Conservation (phyloP, 2,797 vertebrate species). For the Periparus ater region DNA sequence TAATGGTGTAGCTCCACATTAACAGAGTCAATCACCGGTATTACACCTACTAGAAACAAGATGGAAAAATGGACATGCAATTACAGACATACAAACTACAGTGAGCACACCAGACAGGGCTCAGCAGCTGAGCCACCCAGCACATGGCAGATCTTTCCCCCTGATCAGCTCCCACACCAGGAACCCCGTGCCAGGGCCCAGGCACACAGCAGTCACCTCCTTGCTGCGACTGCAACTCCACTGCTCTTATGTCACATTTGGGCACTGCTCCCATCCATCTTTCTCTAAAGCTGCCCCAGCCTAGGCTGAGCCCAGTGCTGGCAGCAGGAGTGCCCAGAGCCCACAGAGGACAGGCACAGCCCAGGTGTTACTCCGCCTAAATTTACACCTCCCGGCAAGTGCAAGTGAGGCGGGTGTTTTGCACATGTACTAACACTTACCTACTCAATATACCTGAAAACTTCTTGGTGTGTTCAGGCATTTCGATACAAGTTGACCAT, state of each 20-base stretch:
- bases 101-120: accelerated
- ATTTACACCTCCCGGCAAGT: neutral
- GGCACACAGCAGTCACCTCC: neutral
- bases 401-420: neutral
- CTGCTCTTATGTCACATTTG: accelerated
- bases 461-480: neutral
- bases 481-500: neutral
- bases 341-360: neutral
- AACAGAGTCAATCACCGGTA: neutral
- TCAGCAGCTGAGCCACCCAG: neutral
- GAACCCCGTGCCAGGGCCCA: neutral
- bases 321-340: neutral
- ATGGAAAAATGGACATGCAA: neutral
- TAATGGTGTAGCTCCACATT: neutral
- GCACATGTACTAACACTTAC: accelerated
- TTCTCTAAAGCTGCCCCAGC: neutral
- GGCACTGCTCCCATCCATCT: neutral
- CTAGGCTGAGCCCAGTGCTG: neutral
- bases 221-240: neutral
- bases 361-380: neutral
- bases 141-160: neutral
- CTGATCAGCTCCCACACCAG: neutral
- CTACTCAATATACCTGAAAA: neutral
- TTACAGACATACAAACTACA: neutral
- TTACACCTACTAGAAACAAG: neutral